Conservation (phyloP, 2,888 invertebrate genomes). For the Parnassius orleans region DNA sequence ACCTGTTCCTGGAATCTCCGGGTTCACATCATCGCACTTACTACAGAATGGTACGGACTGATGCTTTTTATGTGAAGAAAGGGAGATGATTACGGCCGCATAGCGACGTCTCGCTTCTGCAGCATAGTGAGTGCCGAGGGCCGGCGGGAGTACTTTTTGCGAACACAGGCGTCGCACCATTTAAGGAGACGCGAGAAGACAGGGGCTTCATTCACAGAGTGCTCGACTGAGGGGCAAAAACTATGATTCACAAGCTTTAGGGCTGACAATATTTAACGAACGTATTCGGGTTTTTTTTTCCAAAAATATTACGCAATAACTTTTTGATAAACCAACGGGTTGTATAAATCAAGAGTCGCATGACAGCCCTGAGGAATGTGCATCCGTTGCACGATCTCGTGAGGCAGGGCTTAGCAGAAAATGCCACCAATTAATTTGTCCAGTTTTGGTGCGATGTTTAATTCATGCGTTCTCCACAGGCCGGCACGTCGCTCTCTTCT, state of each 20-base stretch:
- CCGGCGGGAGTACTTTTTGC: slow-evolving; percentile 43
- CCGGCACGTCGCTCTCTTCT: background rate
- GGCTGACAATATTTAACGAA: slow-evolving; percentile 35
- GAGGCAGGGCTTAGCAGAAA: slow-evolving; percentile 47
- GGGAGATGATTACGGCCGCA: slow-evolving; percentile 12
- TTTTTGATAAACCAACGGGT: background rate
- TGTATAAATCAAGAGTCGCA: too few species aligned
- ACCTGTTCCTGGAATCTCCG: slow-evolving; percentile 35
- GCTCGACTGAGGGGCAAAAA: slow-evolving; percentile 29
- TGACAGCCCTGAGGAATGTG: slow-evolving; percentile 36
- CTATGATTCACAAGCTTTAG: slow-evolving; percentile 46
- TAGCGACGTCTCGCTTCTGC: slow-evolving; percentile 16
- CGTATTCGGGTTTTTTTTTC: background rate
- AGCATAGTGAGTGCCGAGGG: slow-evolving; percentile 10
- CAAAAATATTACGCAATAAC: slow-evolving; percentile 6
- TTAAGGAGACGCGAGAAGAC: slow-evolving; percentile 45
- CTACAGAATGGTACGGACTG: slow-evolving; percentile 32
- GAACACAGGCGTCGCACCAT: slow-evolving; percentile 45
- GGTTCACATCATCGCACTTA: slow-evolving; percentile 31
- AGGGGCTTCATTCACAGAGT: slow-evolving; percentile 62
- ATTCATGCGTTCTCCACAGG: slow-evolving; percentile 39
- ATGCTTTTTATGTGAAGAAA: slow-evolving; percentile 20
- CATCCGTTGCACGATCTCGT: slow-evolving; percentile 32
- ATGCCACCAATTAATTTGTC: slow-evolving; percentile 60
- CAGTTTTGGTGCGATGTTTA: slow-evolving; percentile 59